Percentiles rank a stretch among this genome's conserved stretches.
phyloP scores from a whole-genome alignment of 2,888 invertebrate species.

The Phyllotreta striolata region DNA sequence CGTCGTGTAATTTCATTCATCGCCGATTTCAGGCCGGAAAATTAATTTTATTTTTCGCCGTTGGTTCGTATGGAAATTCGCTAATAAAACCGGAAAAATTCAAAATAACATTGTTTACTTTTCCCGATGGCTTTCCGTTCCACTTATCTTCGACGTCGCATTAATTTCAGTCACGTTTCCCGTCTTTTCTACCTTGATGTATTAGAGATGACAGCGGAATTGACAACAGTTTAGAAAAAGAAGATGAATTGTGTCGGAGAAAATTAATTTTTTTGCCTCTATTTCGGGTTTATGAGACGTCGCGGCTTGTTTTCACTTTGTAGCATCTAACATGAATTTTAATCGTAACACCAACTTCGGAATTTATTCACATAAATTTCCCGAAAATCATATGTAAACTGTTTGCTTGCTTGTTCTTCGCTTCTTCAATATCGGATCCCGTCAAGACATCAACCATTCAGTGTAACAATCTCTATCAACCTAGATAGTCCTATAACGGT shows the following conservation, averaged over 20 bases:
- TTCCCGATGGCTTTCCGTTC: conserved; percentile 50
- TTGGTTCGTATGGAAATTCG: conserved; percentile 29
- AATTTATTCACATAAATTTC: no score
- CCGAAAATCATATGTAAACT: no score
- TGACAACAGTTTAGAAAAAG: conserved; percentile 60
- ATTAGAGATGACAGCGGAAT: conserved; percentile 61
- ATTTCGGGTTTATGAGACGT: conserved; percentile 44
- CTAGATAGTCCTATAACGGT: no score
- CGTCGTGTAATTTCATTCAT: no score
- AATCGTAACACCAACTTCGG: neutral
- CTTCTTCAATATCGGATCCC: no score
- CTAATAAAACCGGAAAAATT: conserved; percentile 44
- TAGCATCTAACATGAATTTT: conserved; percentile 35
- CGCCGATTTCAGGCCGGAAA: neutral
- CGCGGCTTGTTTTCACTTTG: conserved; percentile 46
- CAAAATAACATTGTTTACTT: conserved; percentile 53
- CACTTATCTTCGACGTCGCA: conserved; percentile 54
- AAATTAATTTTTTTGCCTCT: conserved; percentile 54
- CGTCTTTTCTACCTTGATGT: conserved; percentile 59
- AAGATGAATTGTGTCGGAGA: conserved; percentile 58
- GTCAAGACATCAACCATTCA: no score
- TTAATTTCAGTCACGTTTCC: conserved; percentile 61
- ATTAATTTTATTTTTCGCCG: conserved; percentile 21
- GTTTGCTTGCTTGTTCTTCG: no score
- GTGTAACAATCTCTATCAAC: no score